A percentile compares a stretch with the other conserved stretches of the same genome.
These are phyloP conservation scores for Hyles lineata DNA, from an alignment of 2,888 invertebrate genomes.

Conservation along the genomic window DNA sequence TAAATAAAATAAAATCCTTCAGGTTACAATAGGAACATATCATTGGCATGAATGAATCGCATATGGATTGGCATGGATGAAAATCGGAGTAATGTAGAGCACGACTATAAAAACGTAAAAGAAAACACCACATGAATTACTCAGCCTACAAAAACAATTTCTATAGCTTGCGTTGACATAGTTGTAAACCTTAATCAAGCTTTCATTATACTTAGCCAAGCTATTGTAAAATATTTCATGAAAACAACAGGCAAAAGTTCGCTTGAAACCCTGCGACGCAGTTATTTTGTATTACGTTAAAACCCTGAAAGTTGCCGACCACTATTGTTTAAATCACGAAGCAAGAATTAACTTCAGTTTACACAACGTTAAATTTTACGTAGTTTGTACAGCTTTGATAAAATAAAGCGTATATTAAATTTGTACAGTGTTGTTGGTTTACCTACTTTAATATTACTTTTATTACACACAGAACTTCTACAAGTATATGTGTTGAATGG, in stretches of 20 bases:
- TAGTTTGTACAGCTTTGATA: background rate
- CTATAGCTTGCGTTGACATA: background rate
- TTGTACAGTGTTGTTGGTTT: background rate
- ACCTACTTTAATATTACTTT: too few relatives aligned
- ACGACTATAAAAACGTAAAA: too few relatives aligned
- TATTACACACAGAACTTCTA: too few relatives aligned
- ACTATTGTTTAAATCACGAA: slow-evolving; percentile 20
- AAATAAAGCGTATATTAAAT: background rate
- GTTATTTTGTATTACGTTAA: slow-evolving; percentile 17
- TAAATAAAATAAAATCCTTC: too few relatives aligned
- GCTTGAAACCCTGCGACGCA: slow-evolving; percentile 40
- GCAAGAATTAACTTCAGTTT: slow-evolving; percentile 18
- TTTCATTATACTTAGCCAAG: background rate
- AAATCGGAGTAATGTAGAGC: too few relatives aligned
- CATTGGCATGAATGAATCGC: too few relatives aligned
- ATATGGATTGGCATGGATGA: too few relatives aligned
- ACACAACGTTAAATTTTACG: slow-evolving; percentile 2
- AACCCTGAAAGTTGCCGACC: slow-evolving; percentile 12
- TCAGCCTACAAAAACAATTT: too few relatives aligned
- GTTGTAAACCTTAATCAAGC: background rate
- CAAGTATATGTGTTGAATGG: too few relatives aligned
- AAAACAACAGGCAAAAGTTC: slow-evolving; percentile 52
- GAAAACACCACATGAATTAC: too few relatives aligned
- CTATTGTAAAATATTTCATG: background rate
- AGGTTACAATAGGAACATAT: too few relatives aligned